phyloP scores from a whole-genome alignment of 2,113 vertebrate species.

The Indicator indicator region DNA sequence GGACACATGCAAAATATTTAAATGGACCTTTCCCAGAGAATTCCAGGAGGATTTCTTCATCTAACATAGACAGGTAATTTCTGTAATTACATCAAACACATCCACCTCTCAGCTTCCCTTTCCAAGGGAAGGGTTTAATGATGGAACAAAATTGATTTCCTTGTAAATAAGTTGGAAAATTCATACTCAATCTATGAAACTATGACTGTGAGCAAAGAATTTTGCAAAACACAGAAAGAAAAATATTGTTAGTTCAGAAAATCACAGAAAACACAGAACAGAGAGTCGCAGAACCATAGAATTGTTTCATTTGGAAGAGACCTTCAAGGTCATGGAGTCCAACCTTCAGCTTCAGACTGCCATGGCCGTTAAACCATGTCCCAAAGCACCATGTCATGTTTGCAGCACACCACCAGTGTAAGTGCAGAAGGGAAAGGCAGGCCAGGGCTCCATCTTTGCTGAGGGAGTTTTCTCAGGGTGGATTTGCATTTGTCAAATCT shows the following conservation, averaged over 20 bases:
- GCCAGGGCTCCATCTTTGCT: not conserved
- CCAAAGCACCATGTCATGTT: too few species aligned
- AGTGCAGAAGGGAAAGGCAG: slow-evolving; percentile 1
- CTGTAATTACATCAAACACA: not conserved
- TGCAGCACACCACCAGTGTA: not conserved
- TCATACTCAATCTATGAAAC: not conserved
- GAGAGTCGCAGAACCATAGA: too few species aligned
- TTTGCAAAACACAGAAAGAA: slow-evolving; percentile 3
- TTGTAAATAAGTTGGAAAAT: slow-evolving; percentile 34
- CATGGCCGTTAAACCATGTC: too few species aligned
- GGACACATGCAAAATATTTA: not conserved
- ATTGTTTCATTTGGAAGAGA: too few species aligned
- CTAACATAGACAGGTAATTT: not conserved
- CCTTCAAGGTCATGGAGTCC: too few species aligned
- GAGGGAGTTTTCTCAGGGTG: not conserved
- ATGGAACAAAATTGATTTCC: slow-evolving; percentile 18
- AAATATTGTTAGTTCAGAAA: not conserved
- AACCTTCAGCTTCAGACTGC: too few species aligned
- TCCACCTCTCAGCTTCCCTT: slow-evolving; percentile 22
- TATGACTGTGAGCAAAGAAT: not conserved
- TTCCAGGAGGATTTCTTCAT: slow-evolving; percentile 24
- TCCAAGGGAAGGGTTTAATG: slow-evolving; percentile 42
- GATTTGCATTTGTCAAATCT: slow-evolving; percentile 29
- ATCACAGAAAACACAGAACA: too few species aligned
- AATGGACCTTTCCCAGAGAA: not conserved